These are phyloP conservation scores for Acleris literana DNA, from an alignment of 2,888 invertebrate genomes.

Conservation along the genomic window DNA sequence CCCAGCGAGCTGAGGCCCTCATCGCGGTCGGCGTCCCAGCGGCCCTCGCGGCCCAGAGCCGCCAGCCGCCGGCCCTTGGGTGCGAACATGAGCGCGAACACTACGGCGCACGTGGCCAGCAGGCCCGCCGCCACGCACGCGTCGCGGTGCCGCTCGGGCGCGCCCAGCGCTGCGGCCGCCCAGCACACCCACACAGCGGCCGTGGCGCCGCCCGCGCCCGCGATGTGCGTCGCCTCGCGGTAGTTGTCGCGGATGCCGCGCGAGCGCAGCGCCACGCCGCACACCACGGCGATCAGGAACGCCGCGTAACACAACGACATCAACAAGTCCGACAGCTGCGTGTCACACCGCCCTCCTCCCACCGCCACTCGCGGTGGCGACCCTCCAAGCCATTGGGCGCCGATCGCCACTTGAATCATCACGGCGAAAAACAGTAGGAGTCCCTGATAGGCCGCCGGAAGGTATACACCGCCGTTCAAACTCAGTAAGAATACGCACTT, in stretches of 20 bases:
- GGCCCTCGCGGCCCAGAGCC: slow-evolving; percentile 94
- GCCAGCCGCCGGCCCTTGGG: slow-evolving; percentile 96
- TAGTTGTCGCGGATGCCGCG: slow-evolving; percentile 96
- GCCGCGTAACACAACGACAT: slow-evolving; percentile 92
- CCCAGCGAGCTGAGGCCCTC: slow-evolving; percentile 92
- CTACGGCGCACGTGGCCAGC: slow-evolving; percentile 91
- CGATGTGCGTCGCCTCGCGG: slow-evolving; percentile 96
- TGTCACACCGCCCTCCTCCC: slow-evolving; percentile 82
- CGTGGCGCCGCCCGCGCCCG: slow-evolving; percentile 92
- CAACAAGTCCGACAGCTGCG: slow-evolving; percentile 88
- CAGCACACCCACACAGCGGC: slow-evolving; percentile 94
- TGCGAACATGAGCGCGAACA: slow-evolving; percentile 97
- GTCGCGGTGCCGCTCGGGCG: slow-evolving; percentile 91
- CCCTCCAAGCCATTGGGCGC: slow-evolving; percentile 92
- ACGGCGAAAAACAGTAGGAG: slow-evolving; percentile 95
- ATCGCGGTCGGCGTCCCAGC: slow-evolving; percentile 91
- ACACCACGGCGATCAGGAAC: slow-evolving; percentile 92
- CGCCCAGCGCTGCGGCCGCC: slow-evolving; percentile 91
- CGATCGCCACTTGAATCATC: slow-evolving; percentile 93
- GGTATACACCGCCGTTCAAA: slow-evolving; percentile 94
- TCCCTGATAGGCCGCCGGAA: slow-evolving; percentile 96
- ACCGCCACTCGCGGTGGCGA: slow-evolving; percentile 85
- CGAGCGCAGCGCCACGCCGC: slow-evolving; percentile 92
- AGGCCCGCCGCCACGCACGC: slow-evolving; percentile 96
- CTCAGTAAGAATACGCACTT: slow-evolving; percentile 97